These are phyloP conservation scores for Macrotis lagotis DNA, from an alignment of 2,113 vertebrate species.

Conservation along the genomic window DNA sequence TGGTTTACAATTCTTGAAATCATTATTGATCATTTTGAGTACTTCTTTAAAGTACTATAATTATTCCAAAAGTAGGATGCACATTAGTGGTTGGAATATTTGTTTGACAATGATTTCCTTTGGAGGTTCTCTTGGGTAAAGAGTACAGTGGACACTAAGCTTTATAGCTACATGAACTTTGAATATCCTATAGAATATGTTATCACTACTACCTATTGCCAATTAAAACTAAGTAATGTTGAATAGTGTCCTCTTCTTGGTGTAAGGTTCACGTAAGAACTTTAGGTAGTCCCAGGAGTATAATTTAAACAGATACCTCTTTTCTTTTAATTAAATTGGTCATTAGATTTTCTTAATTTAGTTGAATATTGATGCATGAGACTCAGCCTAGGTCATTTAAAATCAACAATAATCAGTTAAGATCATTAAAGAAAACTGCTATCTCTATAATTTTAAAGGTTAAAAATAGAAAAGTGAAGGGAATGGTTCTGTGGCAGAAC, in stretches of 20 bases:
- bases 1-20: slow-evolving; percentile 31
- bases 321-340: too few species aligned
- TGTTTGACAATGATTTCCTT: slow-evolving; percentile 17
- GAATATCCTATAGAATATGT: background rate
- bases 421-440: too few species aligned
- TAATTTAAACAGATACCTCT: background rate
- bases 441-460: too few species aligned
- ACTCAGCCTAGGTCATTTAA: too few species aligned
- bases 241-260: background rate
- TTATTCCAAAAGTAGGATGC: slow-evolving; percentile 22
- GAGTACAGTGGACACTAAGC: background rate
- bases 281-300: background rate
- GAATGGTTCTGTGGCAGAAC: too few species aligned
- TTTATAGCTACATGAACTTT: background rate
- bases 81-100: background rate
- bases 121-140: background rate
- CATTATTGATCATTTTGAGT: background rate
- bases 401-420: too few species aligned
- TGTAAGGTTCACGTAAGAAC: slow-evolving; percentile 1
- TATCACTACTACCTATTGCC: background rate
- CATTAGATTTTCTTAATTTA: too few species aligned
- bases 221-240: slow-evolving; percentile 7
- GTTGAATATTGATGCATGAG: too few species aligned
- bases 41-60: slow-evolving; percentile 29
- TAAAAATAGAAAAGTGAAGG: too few species aligned